phyloP scores from a whole-genome alignment of 2,113 vertebrate genomes.

The Jaculus jaculus region DNA sequence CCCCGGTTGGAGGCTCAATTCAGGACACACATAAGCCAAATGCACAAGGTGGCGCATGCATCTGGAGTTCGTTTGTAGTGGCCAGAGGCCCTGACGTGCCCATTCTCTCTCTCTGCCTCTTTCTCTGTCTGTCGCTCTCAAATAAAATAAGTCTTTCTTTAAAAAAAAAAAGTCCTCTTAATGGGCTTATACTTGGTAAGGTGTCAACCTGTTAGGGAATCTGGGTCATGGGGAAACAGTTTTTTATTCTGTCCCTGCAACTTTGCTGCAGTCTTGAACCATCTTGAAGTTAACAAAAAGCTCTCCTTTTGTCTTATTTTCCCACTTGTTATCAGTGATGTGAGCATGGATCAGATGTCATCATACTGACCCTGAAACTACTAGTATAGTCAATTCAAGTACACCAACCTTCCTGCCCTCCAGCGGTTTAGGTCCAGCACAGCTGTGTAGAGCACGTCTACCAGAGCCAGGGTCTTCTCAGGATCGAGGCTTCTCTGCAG shows the following conservation, averaged over 20 bases:
- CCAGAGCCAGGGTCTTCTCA: slow-evolving; percentile 96
- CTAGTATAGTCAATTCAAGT: neutral
- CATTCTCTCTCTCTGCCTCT: too few relatives aligned
- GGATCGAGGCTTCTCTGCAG: slow-evolving; percentile 97
- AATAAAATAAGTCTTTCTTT: too few relatives aligned
- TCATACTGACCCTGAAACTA: neutral
- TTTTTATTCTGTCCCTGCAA: neutral
- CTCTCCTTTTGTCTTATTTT: neutral
- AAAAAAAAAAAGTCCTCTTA: neutral
- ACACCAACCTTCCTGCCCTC: slow-evolving; percentile 93
- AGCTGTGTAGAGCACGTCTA: slow-evolving; percentile 97
- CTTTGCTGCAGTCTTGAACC: neutral
- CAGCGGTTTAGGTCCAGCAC: slow-evolving; percentile 95
- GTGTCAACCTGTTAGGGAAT: neutral
- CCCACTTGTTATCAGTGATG: neutral
- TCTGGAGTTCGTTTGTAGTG: too few relatives aligned
- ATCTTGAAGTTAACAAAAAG: neutral
- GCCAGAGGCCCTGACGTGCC: too few relatives aligned
- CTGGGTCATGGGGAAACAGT: neutral
- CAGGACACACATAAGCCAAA: too few relatives aligned
- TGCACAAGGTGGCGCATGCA: too few relatives aligned
- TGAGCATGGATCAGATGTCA: neutral
- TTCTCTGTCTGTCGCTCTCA: too few relatives aligned
- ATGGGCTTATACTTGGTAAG: slow-evolving; percentile 19
- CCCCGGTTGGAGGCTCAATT: too few relatives aligned